Evolutionary conservation across 2,888 invertebrate species (phyloP).

Genomic region (Eretmocerus hayati): DNA sequence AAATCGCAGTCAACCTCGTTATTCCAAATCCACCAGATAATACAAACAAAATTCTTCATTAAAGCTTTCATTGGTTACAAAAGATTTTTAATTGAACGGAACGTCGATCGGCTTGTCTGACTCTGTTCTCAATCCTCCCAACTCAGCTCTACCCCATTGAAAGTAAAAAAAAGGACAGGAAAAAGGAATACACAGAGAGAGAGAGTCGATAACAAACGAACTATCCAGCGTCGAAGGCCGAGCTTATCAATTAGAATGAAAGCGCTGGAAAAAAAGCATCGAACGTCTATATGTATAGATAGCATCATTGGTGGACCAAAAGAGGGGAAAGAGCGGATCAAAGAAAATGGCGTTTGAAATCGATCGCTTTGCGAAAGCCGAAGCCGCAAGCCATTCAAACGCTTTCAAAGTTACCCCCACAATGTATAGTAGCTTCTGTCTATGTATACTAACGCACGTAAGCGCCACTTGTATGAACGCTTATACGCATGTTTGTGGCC

Average conservation of each 20-base stretch:
- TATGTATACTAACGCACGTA: too few relatives aligned
- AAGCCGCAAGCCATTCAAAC: too few relatives aligned
- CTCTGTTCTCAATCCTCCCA: not conserved
- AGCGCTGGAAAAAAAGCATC: constrained; percentile 1
- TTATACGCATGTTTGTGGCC: too few relatives aligned
- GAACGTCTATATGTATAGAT: not conserved
- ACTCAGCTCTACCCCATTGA: too few relatives aligned
- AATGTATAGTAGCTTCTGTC: too few relatives aligned
- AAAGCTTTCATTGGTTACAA: constrained; percentile 9
- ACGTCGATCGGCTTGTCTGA: not conserved
- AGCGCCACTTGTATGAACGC: too few relatives aligned
- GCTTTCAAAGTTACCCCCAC: too few relatives aligned
- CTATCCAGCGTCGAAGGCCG: not conserved
- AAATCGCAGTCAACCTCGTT: too few relatives aligned
- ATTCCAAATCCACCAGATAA: constrained; percentile 4
- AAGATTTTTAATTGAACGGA: constrained; percentile 15
- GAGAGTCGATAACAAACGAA: constrained; percentile 9
- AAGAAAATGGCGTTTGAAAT: not conserved
- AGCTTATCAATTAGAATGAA: constrained; percentile 8
- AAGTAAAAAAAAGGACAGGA: too few relatives aligned
- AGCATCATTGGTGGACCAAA: too few relatives aligned
- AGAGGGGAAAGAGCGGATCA: not conserved
- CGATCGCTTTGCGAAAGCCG: too few relatives aligned
- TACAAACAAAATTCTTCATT: constrained; percentile 4
- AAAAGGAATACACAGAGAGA: not conserved